phyloP scores from a whole-genome alignment of 1,140 invertebrate genomes.

The Samia ricini region DNA sequence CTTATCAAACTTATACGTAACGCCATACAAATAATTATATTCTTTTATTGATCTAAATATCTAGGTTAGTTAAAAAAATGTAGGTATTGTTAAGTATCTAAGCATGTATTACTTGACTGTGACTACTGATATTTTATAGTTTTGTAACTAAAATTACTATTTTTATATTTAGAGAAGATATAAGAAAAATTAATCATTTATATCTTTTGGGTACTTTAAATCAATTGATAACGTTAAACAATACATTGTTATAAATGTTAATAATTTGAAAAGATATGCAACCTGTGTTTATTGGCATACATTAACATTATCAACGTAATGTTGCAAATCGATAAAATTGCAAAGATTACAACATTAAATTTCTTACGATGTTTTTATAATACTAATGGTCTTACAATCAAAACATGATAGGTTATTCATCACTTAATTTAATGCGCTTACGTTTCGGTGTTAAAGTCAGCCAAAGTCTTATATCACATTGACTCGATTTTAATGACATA shows the following conservation, averaged over 20 bases:
- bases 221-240: no score
- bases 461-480: conserved; percentile 31
- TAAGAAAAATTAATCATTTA: no score
- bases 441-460: conserved; percentile 28
- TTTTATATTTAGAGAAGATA: no score
- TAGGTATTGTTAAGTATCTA: no score
- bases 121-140: no score
- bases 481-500: conserved; percentile 55
- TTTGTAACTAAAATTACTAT: no score
- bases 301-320: not conserved
- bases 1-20: conserved; percentile 22
- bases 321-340: not conserved
- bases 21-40: not conserved
- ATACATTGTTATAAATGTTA: no score
- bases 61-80: no score
- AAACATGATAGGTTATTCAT: conserved; percentile 17
- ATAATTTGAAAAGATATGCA: no score
- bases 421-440: conserved; percentile 4
- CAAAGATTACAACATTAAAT: not conserved
- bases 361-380: not conserved
- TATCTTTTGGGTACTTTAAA: no score
- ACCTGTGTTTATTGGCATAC: not conserved
- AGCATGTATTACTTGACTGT: no score
- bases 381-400: conserved; percentile 19
- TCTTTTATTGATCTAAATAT: not conserved